Evolutionary conservation across 2,888 invertebrate genomes (phyloP).

Genomic region (Leucania comma): DNA sequence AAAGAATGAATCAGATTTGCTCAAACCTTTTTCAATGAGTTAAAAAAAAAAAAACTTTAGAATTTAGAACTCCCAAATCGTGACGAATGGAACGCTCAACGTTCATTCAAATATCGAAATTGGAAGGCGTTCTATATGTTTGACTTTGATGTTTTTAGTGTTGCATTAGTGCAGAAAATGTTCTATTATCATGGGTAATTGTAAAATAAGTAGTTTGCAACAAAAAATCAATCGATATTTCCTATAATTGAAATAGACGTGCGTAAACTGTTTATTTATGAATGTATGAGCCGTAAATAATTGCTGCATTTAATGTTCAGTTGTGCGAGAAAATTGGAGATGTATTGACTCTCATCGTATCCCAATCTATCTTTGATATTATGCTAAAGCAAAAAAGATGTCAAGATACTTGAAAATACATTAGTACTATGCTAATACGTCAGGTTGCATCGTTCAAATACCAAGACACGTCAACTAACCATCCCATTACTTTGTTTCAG

Average conservation of each 20-base stretch:
- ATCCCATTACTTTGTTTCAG: slow-evolving; percentile 54
- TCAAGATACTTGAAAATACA: background rate
- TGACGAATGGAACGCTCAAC: slow-evolving; percentile 78
- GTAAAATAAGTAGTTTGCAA: slow-evolving; percentile 78
- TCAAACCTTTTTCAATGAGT: slow-evolving; percentile 48
- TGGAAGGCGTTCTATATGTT: slow-evolving; percentile 85
- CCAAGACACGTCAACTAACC: slow-evolving; percentile 13
- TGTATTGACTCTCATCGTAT: slow-evolving; percentile 62
- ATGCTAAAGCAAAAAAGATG: slow-evolving; percentile 14
- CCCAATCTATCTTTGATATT: slow-evolving; percentile 49
- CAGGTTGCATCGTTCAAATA: background rate
- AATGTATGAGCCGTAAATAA: slow-evolving; percentile 80
- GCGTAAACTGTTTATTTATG: slow-evolving; percentile 74
- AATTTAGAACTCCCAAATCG: slow-evolving; percentile 79
- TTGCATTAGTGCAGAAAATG: slow-evolving; percentile 85
- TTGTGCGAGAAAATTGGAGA: slow-evolving; percentile 62
- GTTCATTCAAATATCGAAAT: slow-evolving; percentile 79
- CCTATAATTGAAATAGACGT: slow-evolving; percentile 79
- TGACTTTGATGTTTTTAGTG: slow-evolving; percentile 80
- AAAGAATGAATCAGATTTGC: slow-evolving; percentile 47
- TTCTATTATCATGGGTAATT: slow-evolving; percentile 78
- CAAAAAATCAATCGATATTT: slow-evolving; percentile 73
- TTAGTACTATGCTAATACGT: background rate
- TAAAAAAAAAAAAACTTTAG: slow-evolving; percentile 76
- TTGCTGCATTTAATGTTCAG: slow-evolving; percentile 67